phyloP scores from a whole-genome alignment of 2,113 vertebrate genomes.

The Amazona guildingii region DNA sequence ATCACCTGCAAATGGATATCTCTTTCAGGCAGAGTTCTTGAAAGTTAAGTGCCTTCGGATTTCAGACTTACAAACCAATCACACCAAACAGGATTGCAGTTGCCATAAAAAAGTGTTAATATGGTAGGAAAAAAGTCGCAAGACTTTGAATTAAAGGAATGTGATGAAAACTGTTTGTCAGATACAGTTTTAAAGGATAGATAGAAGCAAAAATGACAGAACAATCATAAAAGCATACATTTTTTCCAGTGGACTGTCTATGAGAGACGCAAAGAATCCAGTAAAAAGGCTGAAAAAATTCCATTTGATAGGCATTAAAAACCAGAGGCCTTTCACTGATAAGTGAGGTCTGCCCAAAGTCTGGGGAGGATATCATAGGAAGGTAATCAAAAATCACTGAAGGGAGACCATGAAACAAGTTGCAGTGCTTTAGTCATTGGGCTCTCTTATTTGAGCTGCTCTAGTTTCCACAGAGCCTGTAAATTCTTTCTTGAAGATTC shows the following conservation, averaged over 20 bases:
- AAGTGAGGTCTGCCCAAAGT: neutral
- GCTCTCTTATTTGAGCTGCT: slow-evolving; percentile 10
- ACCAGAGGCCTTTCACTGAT: neutral
- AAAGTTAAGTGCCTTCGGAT: neutral
- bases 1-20: neutral
- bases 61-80: neutral
- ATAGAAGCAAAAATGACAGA: neutral
- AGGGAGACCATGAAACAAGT: neutral
- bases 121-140: neutral
- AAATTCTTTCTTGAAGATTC: slow-evolving; percentile 22
- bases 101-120: neutral
- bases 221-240: neutral
- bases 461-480: slow-evolving; percentile 9
- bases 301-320: neutral
- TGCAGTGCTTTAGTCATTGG: neutral
- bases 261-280: neutral
- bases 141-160: neutral
- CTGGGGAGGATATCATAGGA: neutral
- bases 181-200: neutral
- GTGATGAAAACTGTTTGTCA: neutral
- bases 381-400: neutral
- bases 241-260: neutral
- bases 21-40: neutral
- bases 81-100: neutral
- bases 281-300: neutral